These are phyloP conservation scores for Acleris holmiana DNA, from an alignment of 2,888 invertebrate species.

Conservation along the genomic window DNA sequence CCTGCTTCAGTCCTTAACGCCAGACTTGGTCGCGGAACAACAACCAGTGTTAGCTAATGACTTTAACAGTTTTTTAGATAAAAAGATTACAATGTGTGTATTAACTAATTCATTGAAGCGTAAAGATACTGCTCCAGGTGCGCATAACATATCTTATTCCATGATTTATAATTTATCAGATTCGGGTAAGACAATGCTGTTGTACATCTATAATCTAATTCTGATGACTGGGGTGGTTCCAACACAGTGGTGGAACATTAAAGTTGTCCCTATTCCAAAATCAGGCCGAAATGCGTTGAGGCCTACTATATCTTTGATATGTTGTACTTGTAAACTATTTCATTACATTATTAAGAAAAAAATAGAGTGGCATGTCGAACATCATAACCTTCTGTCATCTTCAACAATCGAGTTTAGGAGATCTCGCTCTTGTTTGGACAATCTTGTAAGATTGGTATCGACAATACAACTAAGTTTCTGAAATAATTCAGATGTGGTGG, in stretches of 20 bases:
- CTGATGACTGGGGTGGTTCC: conserved; percentile 28
- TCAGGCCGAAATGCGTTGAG: background rate
- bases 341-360: conserved; percentile 1
- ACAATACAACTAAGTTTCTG: no score
- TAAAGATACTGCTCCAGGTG: no score
- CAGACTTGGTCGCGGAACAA: background rate
- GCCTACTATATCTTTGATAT: background rate
- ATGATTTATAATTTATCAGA: conserved; percentile 39
- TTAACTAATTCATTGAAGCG: conserved; percentile 31
- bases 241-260: conserved; percentile 38
- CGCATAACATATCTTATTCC: conserved; percentile 37
- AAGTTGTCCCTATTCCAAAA: conserved; percentile 42
- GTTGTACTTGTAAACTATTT: conserved; percentile 7
- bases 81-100: conserved; percentile 28
- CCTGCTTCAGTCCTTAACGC: background rate
- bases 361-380: no score
- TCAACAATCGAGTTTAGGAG: conserved; percentile 32
- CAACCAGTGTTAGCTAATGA: background rate
- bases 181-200: conserved; percentile 20
- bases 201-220: conserved; percentile 36
- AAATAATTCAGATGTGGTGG: no score
- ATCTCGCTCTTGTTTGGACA: conserved; percentile 21
- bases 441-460: no score
- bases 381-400: background rate
- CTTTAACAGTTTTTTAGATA: conserved; percentile 31